Evolutionary conservation across 2,113 vertebrate species (phyloP), one percentile per base, ranked within the genome.

Genomic region (Cricetomys ansorgei): DNA sequence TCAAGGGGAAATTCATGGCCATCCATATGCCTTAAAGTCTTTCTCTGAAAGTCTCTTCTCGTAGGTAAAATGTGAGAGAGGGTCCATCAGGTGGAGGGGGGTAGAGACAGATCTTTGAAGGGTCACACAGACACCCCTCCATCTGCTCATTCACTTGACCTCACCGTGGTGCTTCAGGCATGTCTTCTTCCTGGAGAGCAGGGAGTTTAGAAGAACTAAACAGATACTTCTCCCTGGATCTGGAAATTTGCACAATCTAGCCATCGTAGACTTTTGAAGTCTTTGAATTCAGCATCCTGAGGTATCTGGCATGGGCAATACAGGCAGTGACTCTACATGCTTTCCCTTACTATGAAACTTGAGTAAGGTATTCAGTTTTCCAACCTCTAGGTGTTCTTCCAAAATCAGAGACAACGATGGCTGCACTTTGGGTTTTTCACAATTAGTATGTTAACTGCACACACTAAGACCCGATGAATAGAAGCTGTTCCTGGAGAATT

Each of bases 1-100:
- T 91, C 64, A 81, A 91, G 57, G 40, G 43, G 15, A 97, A 97
- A 94, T 86, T 85, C 93, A 92, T 48, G 59, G 5, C 69, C 45
- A 92, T 87, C 19, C 53, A 17, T 31, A 5, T 59, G 43, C 15
- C 76, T n/a, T 69, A 29, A 97, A 40, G 53, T 83, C 16, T 91
- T 91, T 76, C 83, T 94, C 73, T 94, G 69, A 77, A 95, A 89
- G 17, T 95, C 12, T 88, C 23, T 50, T 92, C 45, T 73, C 65
- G 34, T 15, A 76, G 37, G 13, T 16, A 55, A 69, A 87, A 17
- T 55, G n/a, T 69, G 53, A 87, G 29, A 84, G 15, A 85, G 7
- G n/a, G 7, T 21, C 0, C 57, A 84, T 64, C 57, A 34, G n/a
- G 40, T 17, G 3, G 6, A 11, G 4, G 16, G 31, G 16, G 40